Evolutionary conservation across 1,140 invertebrate genomes (phyloP), one percentile per base, ranked within the genome.

Genomic region (Euura saliciscinereae): DNA sequence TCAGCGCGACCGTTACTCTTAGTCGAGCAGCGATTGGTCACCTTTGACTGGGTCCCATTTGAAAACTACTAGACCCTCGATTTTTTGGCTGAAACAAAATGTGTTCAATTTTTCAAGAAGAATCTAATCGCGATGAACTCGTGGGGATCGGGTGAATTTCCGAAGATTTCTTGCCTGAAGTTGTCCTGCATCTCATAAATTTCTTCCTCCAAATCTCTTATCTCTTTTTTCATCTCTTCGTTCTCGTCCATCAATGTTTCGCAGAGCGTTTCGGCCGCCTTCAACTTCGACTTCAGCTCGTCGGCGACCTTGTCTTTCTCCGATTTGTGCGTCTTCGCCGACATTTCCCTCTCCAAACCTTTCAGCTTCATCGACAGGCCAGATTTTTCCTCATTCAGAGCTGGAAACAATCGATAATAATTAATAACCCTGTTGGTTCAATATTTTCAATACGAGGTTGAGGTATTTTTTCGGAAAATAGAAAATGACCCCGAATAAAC

Each of bases 161-260:
- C 28, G 28, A 59, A 73, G 68, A 74, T 70, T 44, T 67, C 44
- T 68, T 81, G 92, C 91, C 94, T 92, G 86, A 98, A 99, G 83
- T 96, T 97, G 84, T 99, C 97, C 84, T 99, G 97, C 92, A 99
- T 95, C 88, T 99, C 97, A 82, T 99, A 97, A 86, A 99, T 97
- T 89, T 99, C 98, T 72, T 97, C 95, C 81, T 98, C 96, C 79
- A 99, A 88, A 79, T 98, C 96, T 68, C 94, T 87, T 28, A 99
- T 92, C 84, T 99, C 97, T 77, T 95, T 94, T 81, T 98, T 97
- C 87, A 99, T 94, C 67, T 96, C 94, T 82, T 98, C 95, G 87
- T 99, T 99, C 86, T 99, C 98, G 80, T 98, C 96, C 93, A 97
- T 96, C 2, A 99, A 88, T 76, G 96, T 95, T 83, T 98, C 96